Base-by-base conservation (phyloP, 1,140 invertebrate species). In the Stegodyphus dumicola region DNA sequence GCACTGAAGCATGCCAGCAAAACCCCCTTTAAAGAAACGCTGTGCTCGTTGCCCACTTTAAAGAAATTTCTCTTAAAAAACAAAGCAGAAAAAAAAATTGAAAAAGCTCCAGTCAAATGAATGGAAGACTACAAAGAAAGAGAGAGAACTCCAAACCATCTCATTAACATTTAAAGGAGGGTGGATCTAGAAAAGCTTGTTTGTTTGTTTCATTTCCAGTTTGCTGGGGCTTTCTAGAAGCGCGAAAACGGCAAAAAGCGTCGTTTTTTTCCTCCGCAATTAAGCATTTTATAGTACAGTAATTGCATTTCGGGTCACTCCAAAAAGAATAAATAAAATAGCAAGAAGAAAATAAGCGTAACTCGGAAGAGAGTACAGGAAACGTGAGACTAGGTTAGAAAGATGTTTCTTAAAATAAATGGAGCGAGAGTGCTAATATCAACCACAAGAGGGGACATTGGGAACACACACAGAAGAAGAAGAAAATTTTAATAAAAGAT, bases 251-350 rank as follows among this genome's bases (percentile, higher is more conserved):
- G 10, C n/a, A 15, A 15, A 7, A 18, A n/a, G 17, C 9, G 65
- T 15, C 9, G 17, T 9, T 13, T 78, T 67, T 53, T 78, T 49
- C 15, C 49, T 13, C 48, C 48, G 64, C 79, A 81, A 81, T 81
- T 81, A 81, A 81, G 79, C 74, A 81, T 81, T 81, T 81, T 81
- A 81, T 81, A 70, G 79, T 74, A 70, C 79, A 60, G 79, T 81
- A 81, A 81, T 81, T 81, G 79, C 79, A 66, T 81, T 81, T 74
- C 77, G 15, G 67, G 56, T 49, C n/a, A 15, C 51, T 54, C 15
- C 51, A 52, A 51, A 56, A 54, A 81, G 74, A 81, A 71, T 64
- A 65, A 80, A 80, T 71, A 80, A 71, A 70, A 33, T 10, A 69
- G 65, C 11, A 5, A 15, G 56, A 5, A 15, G 15, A 17, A 67